These are phyloP conservation scores for Nesogale talazaci DNA, from an alignment of 2,113 vertebrate genomes.

Conservation along the genomic window DNA sequence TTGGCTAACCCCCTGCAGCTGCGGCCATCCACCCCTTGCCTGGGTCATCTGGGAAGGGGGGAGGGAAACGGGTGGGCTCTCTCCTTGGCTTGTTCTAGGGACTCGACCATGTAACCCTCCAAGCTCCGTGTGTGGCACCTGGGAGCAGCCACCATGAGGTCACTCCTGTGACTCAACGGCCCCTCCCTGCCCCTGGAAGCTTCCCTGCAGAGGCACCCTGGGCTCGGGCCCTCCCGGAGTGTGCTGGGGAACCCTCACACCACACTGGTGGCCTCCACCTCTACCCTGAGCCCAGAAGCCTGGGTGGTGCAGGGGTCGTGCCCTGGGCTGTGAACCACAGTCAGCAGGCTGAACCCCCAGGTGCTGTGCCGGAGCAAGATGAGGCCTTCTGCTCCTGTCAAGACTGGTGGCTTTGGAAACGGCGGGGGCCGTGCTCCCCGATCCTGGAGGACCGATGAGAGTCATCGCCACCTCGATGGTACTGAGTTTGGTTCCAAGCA, in stretches of 20 bases:
- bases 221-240: background rate
- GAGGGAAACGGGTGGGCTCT: too few species aligned
- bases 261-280: rapidly evolving
- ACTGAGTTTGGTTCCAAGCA: too few species aligned
- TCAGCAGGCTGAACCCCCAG: too few species aligned
- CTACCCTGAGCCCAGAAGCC: background rate
- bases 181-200: background rate
- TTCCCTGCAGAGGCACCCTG: background rate
- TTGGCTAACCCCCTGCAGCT: background rate
- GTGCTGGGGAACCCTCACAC: background rate
- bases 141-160: background rate
- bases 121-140: background rate
- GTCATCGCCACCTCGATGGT: too few species aligned
- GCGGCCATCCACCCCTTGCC: background rate
- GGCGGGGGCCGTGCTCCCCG: too few species aligned
- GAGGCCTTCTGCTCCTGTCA: too few species aligned
- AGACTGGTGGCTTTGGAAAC: too few species aligned
- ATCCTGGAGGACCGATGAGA: too few species aligned
- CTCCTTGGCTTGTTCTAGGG: too few species aligned
- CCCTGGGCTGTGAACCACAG: too few species aligned
- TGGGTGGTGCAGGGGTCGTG: background rate
- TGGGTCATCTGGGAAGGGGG: background rate
- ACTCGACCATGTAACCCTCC: rapidly evolving
- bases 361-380: too few species aligned
- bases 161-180: background rate